These are phyloP conservation scores for Orthosia gothica DNA, from an alignment of 2,888 invertebrate genomes.

Conservation along the genomic window DNA sequence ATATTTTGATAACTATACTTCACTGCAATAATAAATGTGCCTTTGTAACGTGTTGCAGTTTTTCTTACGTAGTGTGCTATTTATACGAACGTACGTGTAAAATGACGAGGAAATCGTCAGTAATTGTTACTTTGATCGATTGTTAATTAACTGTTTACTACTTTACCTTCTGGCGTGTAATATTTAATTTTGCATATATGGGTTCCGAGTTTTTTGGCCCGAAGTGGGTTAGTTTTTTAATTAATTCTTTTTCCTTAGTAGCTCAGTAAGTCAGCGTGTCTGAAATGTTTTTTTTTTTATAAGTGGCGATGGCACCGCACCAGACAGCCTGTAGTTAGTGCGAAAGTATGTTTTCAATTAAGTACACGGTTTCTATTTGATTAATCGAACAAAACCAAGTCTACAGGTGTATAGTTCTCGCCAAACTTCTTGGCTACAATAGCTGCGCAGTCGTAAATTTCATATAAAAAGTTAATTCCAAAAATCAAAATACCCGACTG, in stretches of 20 bases:
- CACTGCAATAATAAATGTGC: slow-evolving; percentile 27
- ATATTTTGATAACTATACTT: slow-evolving; percentile 23
- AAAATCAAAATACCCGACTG: too few species aligned
- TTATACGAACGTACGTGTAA: slow-evolving; percentile 49
- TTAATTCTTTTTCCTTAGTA: slow-evolving; percentile 57
- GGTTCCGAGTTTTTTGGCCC: slow-evolving; percentile 60
- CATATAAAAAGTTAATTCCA: too few species aligned
- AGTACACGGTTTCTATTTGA: slow-evolving; percentile 33
- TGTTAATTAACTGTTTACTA: slow-evolving; percentile 36
- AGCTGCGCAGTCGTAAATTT: too few species aligned
- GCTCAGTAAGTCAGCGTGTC: slow-evolving; percentile 58
- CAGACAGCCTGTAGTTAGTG: slow-evolving; percentile 4
- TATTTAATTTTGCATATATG: slow-evolving; percentile 47
- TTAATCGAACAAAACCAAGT: slow-evolving; percentile 27
- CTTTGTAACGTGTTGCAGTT: slow-evolving; percentile 42
- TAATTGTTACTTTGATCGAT: slow-evolving; percentile 56
- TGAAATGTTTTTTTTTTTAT: slow-evolving; percentile 6
- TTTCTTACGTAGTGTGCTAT: slow-evolving; percentile 52
- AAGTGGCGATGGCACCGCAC: slow-evolving; percentile 33
- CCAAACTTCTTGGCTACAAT: too few species aligned
- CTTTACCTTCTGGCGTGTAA: slow-evolving; percentile 45
- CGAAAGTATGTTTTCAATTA: slow-evolving; percentile 43
- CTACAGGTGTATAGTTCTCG: too few species aligned
- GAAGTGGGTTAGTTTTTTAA: slow-evolving; percentile 51
- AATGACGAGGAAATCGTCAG: slow-evolving; percentile 57